phyloP scores from a whole-genome alignment of 1,140 invertebrate genomes.

The Leptinotarsa lineolata region DNA sequence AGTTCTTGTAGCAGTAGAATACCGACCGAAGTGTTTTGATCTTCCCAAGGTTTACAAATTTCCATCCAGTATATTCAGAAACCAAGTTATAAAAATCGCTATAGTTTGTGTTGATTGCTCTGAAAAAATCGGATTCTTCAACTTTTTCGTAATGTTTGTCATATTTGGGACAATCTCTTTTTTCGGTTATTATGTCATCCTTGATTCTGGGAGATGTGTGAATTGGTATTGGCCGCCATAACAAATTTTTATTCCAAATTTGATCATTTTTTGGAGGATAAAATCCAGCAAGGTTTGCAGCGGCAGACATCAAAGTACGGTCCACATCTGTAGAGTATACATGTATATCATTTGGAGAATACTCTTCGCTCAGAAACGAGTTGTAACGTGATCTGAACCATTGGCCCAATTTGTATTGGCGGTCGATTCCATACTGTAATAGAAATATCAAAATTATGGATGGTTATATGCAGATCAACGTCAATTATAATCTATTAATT shows the following conservation, averaged over 20 bases:
- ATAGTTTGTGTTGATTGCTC: conserved; percentile 63
- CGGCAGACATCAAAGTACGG: conserved; percentile 86
- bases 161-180: conserved; percentile 69
- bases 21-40: conserved; percentile 67
- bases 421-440: conserved; percentile 38
- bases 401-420: conserved; percentile 74
- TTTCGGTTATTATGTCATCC: conserved; percentile 64
- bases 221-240: conserved; percentile 89
- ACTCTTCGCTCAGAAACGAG: conserved; percentile 60
- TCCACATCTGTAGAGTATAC: conserved; percentile 77
- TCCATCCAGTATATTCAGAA: conserved; percentile 62
- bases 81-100: conserved; percentile 66
- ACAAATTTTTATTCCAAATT: conserved; percentile 70
- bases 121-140: conserved; percentile 59
- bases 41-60: conserved; percentile 59
- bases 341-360: conserved; percentile 55
- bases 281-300: conserved; percentile 79
- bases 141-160: conserved; percentile 56
- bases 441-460: no score
- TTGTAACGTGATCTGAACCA: conserved; percentile 73
- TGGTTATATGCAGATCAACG: no score
- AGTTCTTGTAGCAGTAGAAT: conserved; percentile 53
- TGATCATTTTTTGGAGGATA: conserved; percentile 67
- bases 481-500: no score
- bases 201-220: conserved; percentile 70